Evolutionary conservation across 2,113 vertebrate species (phyloP), one percentile per base, ranked within the genome.

Genomic region (Pteruthius melanotis): DNA sequence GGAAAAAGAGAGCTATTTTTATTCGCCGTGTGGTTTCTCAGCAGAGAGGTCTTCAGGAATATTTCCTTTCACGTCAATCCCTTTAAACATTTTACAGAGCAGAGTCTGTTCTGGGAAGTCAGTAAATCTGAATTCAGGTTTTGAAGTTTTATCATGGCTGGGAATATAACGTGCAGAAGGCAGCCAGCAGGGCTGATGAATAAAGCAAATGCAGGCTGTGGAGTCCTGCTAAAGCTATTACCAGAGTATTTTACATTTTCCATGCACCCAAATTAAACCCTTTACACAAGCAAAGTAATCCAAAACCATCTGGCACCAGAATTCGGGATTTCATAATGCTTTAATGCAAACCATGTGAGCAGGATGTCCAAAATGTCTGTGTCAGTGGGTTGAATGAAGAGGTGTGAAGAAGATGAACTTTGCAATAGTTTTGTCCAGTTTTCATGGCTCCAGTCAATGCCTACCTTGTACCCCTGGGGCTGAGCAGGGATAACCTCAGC

Each of bases 291-390:
- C n/a, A 83, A 74, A 94, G 89, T 76, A 83, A 95, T 82, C 84
- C 89, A 91, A 96, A 95, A 87, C 84, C 84, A 91, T 93, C 95
- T 96, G 94, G 91, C 89, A 69, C 40, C 11, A 89, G 81, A 95
- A 83, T 90, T 85, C 63, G 57, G 84, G 93, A 83, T 97, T 95
- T 96, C 93, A 90, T 93, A 90, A 93, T 90, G 87, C 71, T 86
- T 89, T 93, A 95, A 97, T 93, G 78, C 75, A 86, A 88, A 82
- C 79, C 96, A 94, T 91, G 91, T 93, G 94, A 91, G 87, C 91
- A 79, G 45, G 44, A 82, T 84, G 69, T 84, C 78, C 91, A 87
- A 44, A 60, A 61, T 57, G 78, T 61, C 81, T 84, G 52, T 95
- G 89, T 56, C 77, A 76, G 65, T 61, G 89, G n/a, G 16, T 4